Evolutionary conservation across 2,888 invertebrate genomes (phyloP).

Genomic region (Drosophila koepferae): DNA sequence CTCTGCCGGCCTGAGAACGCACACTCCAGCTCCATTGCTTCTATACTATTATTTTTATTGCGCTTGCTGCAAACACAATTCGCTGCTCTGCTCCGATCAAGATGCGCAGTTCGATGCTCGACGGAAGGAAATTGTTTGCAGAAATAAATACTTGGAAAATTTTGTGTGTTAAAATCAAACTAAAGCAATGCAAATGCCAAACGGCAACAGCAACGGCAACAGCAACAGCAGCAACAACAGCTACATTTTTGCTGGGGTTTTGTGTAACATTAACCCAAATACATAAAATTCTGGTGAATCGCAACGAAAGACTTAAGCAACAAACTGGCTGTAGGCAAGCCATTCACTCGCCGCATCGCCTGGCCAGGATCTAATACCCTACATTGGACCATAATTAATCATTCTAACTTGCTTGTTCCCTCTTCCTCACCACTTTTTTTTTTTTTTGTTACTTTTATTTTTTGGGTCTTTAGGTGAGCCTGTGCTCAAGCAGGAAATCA

Average conservation of each 20-base stretch:
- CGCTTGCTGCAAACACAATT: conserved; percentile 6
- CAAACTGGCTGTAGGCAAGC: conserved; percentile 53
- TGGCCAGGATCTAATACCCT: conserved; percentile 71
- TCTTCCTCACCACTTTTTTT: not conserved
- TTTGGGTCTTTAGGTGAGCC: conserved; percentile 74
- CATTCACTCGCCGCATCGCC: conserved; percentile 38
- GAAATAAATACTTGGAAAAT: conserved; percentile 75
- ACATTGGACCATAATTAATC: conserved; percentile 67
- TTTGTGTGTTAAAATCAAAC: conserved; percentile 76
- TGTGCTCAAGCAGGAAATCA: conserved; percentile 66
- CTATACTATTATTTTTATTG: conserved; percentile 10
- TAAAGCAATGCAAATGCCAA: conserved; percentile 66
- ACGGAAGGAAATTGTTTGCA: conserved; percentile 72
- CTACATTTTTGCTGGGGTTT: conserved; percentile 31
- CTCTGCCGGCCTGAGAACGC: conserved; percentile 68
- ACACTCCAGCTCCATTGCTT: conserved; percentile 25
- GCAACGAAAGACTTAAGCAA: conserved; percentile 58
- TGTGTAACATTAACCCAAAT: conserved; percentile 80
- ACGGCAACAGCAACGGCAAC: conserved; percentile 12
- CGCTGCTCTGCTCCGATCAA: conserved; percentile 50
- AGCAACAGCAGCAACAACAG: conserved; percentile 7
- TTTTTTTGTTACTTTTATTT: not conserved
- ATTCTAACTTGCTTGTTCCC: conserved; percentile 31
- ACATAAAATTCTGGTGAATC: conserved; percentile 71
- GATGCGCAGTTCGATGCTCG: conserved; percentile 60